Conservation (phyloP, 2,797 vertebrate genomes). For the Pseudochaenichthys georgianus region DNA sequence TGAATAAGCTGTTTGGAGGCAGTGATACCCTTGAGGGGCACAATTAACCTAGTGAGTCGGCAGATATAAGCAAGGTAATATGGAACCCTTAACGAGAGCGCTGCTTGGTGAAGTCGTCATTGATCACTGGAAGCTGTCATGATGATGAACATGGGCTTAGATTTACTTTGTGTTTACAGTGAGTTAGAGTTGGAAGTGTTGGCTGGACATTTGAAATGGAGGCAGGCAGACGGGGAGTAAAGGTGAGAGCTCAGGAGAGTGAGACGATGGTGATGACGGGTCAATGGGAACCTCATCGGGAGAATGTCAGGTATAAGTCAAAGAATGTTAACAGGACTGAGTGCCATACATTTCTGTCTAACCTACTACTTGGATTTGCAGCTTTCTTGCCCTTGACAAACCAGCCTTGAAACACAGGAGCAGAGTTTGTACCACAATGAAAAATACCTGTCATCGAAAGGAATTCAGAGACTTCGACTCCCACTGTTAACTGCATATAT, state of each 20-base stretch:
- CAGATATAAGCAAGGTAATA: constrained; percentile 25
- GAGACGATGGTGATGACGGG: constrained; percentile 33
- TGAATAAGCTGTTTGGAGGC: constrained; percentile 23
- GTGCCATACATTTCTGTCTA: constrained; percentile 1
- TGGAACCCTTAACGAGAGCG: background rate
- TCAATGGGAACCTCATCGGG: constrained; percentile 48
- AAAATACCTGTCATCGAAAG: background rate
- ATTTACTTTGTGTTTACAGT: background rate
- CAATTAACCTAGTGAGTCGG: constrained; percentile 42
- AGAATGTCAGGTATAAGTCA: constrained; percentile 45
- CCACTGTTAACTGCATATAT: constrained; percentile 22
- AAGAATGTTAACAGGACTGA: constrained; percentile 40
- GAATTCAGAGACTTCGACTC: constrained; percentile 24
- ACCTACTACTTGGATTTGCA: constrained; percentile 45
- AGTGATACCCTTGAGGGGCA: constrained; percentile 35
- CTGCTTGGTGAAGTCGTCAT: background rate
- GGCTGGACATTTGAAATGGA: background rate
- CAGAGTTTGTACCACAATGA: constrained; percentile 6
- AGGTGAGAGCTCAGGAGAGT: background rate
- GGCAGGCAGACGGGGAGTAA: background rate
- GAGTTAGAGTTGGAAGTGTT: background rate
- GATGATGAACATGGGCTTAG: background rate
- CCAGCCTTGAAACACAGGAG: constrained; percentile 23
- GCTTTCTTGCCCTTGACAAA: constrained; percentile 51
- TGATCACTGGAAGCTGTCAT: background rate